Evolutionary conservation across 2,888 invertebrate species (phyloP).

Genomic region (Drosophila trichaetosa): DNA sequence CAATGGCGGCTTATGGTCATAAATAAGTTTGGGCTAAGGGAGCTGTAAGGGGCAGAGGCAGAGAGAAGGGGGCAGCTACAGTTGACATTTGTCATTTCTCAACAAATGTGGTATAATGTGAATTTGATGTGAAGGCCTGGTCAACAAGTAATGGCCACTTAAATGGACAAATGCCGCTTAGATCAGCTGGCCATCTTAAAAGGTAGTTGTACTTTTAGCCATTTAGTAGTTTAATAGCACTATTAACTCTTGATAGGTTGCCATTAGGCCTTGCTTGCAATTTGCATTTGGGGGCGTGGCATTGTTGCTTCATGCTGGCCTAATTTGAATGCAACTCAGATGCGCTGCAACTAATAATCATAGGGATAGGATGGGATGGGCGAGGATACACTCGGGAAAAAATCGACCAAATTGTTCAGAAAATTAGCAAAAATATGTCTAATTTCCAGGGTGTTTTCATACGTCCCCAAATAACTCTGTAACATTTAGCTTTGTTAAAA

Average conservation of each 20-base stretch:
- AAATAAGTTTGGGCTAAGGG: constrained; percentile 38
- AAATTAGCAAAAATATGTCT: background rate
- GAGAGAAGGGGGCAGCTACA: background rate
- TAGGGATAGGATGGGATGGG: constrained; percentile 52
- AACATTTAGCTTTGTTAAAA: background rate
- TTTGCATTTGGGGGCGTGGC: constrained; percentile 28
- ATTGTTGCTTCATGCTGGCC: constrained; percentile 13
- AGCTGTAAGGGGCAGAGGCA: background rate
- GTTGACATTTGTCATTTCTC: constrained; percentile 32
- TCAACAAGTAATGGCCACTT: constrained; percentile 31
- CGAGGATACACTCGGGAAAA: background rate
- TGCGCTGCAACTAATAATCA: constrained; percentile 11
- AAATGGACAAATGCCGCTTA: constrained; percentile 22
- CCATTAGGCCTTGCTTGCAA: background rate
- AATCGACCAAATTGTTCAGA: background rate
- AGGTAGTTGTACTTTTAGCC: constrained; percentile 5
- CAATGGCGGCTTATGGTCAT: constrained; percentile 69
- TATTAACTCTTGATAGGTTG: background rate
- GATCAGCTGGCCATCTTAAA: constrained; percentile 15
- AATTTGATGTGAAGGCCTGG: constrained; percentile 35
- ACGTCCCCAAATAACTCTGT: background rate
- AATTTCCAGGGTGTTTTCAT: background rate
- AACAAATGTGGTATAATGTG: constrained; percentile 48
- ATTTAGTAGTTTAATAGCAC: constrained; percentile 21
- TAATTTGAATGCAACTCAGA: constrained; percentile 49